Evolutionary conservation across 2,113 vertebrate species (phyloP), one percentile per base, ranked within the genome.

Genomic region (Heteronetta atricapilla): DNA sequence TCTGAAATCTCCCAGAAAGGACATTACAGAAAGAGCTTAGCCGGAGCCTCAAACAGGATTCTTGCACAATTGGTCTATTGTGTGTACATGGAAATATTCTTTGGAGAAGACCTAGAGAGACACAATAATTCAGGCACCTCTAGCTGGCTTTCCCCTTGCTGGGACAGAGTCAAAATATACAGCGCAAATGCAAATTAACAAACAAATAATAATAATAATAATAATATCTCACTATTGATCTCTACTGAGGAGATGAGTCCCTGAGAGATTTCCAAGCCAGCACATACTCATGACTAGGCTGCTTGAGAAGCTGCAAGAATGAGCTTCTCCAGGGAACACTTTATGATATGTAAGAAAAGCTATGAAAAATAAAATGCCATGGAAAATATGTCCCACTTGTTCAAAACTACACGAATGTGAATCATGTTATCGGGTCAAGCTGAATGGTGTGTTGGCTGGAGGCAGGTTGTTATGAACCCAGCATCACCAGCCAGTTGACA

Each of bases 31-130:
- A 88, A 69, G 67, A 79, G 34, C 50, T 19, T 75, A 13, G 21
- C 8, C 87, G 67, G 67, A 58, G 58, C 59, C 38, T 67, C 79
- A 56, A 73, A 84, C 70, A 94, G 91, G 78, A 91, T 92, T 90
- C 56, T 86, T 90, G 69, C 56, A 36, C 18, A 58, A 33, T 75
- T 79, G 19, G 7, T 60, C 48, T 93, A 40, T 13, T 70, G 92
- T 81, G 33, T 8, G 2, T 78, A 22, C 31, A 42, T 12, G 8
- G 58, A 80, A 94, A 82, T 58, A 48, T 69, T 58, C 25, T 62
- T 15, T 63, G 28, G 31, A 86, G n/a, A 31, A 93, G 14, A 75
- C 16, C 58, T 4, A 52, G 25, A 68, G 7, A 63, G 4, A 23
- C 22, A 34, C 44, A 53, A 70, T 48, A 72, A 75, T 59, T 88